These are phyloP conservation scores for Leptopilina syphax DNA, from an alignment of 2,888 invertebrate genomes.

Conservation along the genomic window DNA sequence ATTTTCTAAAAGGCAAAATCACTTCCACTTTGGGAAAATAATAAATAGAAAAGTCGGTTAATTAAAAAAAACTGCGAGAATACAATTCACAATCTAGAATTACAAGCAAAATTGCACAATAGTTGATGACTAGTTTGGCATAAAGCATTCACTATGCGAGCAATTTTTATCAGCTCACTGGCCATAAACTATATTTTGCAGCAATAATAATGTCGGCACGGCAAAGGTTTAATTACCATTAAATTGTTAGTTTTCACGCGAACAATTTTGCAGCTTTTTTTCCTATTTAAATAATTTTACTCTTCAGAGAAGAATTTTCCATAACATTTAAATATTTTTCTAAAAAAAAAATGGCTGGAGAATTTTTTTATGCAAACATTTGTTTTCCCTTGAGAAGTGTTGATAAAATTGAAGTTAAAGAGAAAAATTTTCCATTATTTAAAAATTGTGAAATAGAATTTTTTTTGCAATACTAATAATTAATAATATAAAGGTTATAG, in stretches of 20 bases:
- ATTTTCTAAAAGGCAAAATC: too few relatives aligned
- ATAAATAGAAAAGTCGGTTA: background rate
- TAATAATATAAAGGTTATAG: too few relatives aligned
- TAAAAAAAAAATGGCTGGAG: too few relatives aligned
- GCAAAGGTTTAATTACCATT: slow-evolving; percentile 38
- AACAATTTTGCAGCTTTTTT: background rate
- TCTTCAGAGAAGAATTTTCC: background rate
- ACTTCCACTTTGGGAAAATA: background rate
- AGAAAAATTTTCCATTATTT: too few relatives aligned
- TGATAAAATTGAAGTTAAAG: too few relatives aligned
- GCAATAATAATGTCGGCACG: slow-evolving; percentile 41
- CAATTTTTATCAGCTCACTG: slow-evolving; percentile 25
- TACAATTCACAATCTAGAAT: background rate
- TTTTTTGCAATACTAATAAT: too few relatives aligned
- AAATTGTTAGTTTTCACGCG: slow-evolving; percentile 1
- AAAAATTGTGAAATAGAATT: too few relatives aligned
- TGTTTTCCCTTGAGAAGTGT: too few relatives aligned
- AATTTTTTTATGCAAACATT: too few relatives aligned
- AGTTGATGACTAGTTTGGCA: slow-evolving; percentile 16
- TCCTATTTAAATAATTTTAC: background rate
- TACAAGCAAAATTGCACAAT: slow-evolving; percentile 10
- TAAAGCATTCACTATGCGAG: slow-evolving; percentile 13
- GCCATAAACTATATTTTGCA: slow-evolving; percentile 12
- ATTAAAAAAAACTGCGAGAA: background rate
- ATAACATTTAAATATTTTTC: too few relatives aligned